Evolutionary conservation across 2,113 vertebrate genomes (phyloP), one percentile per base, ranked within the genome.

Genomic region (Corvus moneduloides): DNA sequence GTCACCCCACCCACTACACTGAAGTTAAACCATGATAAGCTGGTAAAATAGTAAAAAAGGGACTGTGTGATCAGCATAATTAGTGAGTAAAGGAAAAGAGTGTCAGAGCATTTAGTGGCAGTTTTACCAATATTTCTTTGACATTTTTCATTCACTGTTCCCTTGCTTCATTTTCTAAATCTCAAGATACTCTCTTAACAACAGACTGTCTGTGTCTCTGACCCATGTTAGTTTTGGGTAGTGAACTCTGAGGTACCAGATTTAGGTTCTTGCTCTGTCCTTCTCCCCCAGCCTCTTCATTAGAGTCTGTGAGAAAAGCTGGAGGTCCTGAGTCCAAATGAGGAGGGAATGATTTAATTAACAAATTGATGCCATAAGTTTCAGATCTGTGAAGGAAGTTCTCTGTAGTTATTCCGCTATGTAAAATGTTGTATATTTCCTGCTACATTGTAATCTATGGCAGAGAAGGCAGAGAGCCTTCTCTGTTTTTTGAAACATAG

Each of bases 211-310:
- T 23, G 0, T 30, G 3, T 73, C 33, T 62, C 13, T 74, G 22
- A 59, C 3, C 6, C 8, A 5, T 33, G 10, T 2, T 35, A 44
- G 1, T 12, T 41, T 33, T 79, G 32, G 16, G 28, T 37, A 55
- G 21, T 44, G 37, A 79, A 23, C 2, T 51, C 35, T 33, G 27
- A 62, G 2, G 20, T 49, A 30, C 27, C 32, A 66, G 10, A 62
- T 27, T 52, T 41, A 11, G 6, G 8, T 43, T 82, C 13, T 55
- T 61, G 4, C 15, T 46, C 8, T 16, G 16, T 6, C 8, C 3
- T 43, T n/a, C 8, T 58, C 4, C 7, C 10, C 2, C 30, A 61
- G 0, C 1, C 1, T 48, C 11, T 75, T 49, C 20, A 16, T 62
- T 35, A 49, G 6, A 85, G 16, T 51, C 13, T 41, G 6, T 27